Evolutionary conservation across 2,888 invertebrate genomes (phyloP).

Genomic region (Prenolepis imparis): DNA sequence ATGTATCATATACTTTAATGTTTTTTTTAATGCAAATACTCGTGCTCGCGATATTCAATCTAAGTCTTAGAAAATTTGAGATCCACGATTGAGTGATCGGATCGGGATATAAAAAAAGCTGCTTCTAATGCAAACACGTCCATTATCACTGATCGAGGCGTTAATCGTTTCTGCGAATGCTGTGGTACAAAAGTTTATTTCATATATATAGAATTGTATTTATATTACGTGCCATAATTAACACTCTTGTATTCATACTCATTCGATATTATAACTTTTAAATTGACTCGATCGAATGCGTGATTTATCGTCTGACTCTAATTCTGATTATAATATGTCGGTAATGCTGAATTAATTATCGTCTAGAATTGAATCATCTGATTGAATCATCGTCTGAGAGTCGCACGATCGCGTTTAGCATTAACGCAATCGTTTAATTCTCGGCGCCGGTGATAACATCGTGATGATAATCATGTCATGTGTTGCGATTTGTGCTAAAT

Average conservation of each 20-base stretch:
- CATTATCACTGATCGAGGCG: not conserved
- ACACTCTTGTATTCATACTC: not conserved
- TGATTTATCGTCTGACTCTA: not conserved
- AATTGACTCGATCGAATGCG: not conserved
- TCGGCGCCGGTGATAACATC: slow-evolving; percentile 4
- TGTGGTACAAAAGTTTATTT: not conserved
- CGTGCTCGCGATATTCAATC: not conserved
- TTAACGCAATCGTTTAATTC: slow-evolving; percentile 28
- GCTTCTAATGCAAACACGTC: not conserved
- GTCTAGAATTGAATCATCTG: not conserved
- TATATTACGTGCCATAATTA: not conserved
- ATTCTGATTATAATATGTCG: not conserved
- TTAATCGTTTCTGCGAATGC: not conserved
- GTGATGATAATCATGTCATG: not conserved
- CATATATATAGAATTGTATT: too few species aligned
- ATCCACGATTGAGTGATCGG: not conserved
- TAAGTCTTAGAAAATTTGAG: not conserved
- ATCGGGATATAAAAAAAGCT: not conserved
- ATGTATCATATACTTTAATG: not conserved
- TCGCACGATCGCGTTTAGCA: slow-evolving; percentile 19
- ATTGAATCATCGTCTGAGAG: slow-evolving; percentile 18
- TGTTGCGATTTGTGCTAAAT: not conserved
- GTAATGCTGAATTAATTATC: slow-evolving; percentile 26
- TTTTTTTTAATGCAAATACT: not conserved
- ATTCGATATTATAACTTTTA: not conserved